Evolutionary conservation across 2,888 invertebrate species (phyloP).

Genomic region (Pristionchus exspectatus): DNA sequence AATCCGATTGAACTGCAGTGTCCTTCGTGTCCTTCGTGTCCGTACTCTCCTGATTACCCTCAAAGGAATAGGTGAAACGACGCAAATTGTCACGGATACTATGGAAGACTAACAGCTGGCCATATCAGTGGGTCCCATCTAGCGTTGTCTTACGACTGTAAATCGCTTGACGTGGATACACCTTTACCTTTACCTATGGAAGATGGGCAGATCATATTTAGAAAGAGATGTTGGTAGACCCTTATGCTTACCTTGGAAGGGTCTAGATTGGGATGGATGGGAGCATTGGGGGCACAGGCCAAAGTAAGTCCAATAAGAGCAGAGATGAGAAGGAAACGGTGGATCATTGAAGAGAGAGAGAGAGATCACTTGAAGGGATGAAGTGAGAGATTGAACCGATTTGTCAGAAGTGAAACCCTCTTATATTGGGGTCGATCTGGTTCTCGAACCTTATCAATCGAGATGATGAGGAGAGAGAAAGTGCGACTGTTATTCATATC

Average conservation of each 20-base stretch:
- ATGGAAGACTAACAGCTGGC: too few species aligned
- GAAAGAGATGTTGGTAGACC: too few species aligned
- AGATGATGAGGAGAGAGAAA: slow-evolving; percentile 7
- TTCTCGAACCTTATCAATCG: slow-evolving; percentile 48
- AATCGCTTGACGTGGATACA: too few species aligned
- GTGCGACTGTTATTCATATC: slow-evolving; percentile 39
- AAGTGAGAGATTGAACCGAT: slow-evolving; percentile 21
- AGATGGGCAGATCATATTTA: too few species aligned
- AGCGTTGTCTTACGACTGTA: too few species aligned
- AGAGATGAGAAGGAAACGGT: slow-evolving; percentile 45
- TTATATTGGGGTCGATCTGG: slow-evolving; percentile 45
- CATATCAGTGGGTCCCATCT: too few species aligned
- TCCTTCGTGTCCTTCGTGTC: background rate
- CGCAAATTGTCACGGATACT: too few species aligned
- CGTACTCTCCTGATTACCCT: slow-evolving; percentile 8
- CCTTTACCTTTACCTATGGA: too few species aligned
- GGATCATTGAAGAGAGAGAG: slow-evolving; percentile 8
- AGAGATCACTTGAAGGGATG: background rate
- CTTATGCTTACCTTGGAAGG: slow-evolving; percentile 14
- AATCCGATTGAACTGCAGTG: background rate
- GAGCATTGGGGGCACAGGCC: slow-evolving; percentile 46
- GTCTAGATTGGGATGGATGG: slow-evolving; percentile 44
- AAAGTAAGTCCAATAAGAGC: background rate
- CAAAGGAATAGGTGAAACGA: background rate
- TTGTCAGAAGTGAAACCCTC: background rate